Conservation (phyloP, 2,888 invertebrate species). For the Melanchra persicariae region DNA sequence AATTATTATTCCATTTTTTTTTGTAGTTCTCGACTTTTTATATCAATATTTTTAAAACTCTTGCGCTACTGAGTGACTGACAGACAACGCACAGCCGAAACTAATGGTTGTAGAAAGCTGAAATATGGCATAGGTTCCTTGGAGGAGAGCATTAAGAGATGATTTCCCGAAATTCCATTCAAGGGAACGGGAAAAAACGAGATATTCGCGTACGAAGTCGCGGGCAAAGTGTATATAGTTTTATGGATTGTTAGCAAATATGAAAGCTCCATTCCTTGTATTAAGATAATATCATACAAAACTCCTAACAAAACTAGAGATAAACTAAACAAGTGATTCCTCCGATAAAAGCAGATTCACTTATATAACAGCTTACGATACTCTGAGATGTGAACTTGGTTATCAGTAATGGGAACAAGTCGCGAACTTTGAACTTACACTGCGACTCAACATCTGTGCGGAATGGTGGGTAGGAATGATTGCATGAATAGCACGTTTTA, state of each 20-base stretch:
- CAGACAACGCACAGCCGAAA: too few relatives aligned
- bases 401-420: conserved; percentile 37
- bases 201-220: too few relatives aligned
- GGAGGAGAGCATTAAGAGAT: too few relatives aligned
- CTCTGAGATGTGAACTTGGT: conserved; percentile 1
- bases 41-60: too few relatives aligned
- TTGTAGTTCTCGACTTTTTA: neutral
- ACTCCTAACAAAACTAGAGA: neutral
- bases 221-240: too few relatives aligned
- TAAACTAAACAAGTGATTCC: neutral
- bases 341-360: neutral
- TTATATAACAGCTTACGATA: neutral
- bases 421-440: conserved; percentile 48
- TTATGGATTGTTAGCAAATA: neutral
- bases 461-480: neutral
- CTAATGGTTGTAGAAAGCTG: too few relatives aligned
- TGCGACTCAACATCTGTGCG: conserved; percentile 1
- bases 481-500: neutral
- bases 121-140: too few relatives aligned
- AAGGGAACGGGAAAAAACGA: too few relatives aligned
- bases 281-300: neutral
- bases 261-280: neutral
- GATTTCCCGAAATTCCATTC: too few relatives aligned
- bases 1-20: neutral
- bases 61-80: too few relatives aligned